Evolutionary conservation across 1,140 invertebrate species (phyloP), one percentile per base, ranked within the genome.

Genomic region (Heliconius congener): DNA sequence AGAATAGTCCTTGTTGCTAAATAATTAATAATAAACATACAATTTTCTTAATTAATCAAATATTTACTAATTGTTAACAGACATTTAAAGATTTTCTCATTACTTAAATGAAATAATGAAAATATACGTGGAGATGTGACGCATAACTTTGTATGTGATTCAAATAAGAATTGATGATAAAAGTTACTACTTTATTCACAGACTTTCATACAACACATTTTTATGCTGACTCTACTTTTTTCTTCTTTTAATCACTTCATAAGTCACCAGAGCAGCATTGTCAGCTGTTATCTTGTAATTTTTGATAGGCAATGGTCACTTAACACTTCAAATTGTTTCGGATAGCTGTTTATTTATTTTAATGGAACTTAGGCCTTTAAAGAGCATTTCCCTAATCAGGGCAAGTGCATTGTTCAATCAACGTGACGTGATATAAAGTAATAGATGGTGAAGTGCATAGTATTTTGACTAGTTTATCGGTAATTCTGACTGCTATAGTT

Each of bases 301-400:
- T 94, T 93, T 94, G 93, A 94, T 94, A 93, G 90, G 83, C 89
- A 87, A 88, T 85, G 92, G 90, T 90, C 91, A 94, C 91, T 94
- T 94, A 93, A 93, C 93, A 91, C 93, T 91, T 89, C 85, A 87
- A 91, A 94, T 93, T 89, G 93, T 91, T 93, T 88, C 83, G 80
- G 86, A 93, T 93, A 85, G 90, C 86, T 87, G 85, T 91, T 92
- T 92, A 92, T 93, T 94, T 94, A 94, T 93, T 93, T 91, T 93
- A 92, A 93, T 93, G 91, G 93, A 84, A 84, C 81, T 84, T 86
- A 81, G 82, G 80, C 78, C 76, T 81, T 88, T 93, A 93, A 91
- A 94, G 90, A 90, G 91, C 89, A 91, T 91, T 93, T 91, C 88
- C 90, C 88, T 94, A 93, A 94, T 94, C 88, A 92, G 85, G 85